Base-by-base conservation (phyloP, 2,113 vertebrate species). In the Pithys albifrons region DNA sequence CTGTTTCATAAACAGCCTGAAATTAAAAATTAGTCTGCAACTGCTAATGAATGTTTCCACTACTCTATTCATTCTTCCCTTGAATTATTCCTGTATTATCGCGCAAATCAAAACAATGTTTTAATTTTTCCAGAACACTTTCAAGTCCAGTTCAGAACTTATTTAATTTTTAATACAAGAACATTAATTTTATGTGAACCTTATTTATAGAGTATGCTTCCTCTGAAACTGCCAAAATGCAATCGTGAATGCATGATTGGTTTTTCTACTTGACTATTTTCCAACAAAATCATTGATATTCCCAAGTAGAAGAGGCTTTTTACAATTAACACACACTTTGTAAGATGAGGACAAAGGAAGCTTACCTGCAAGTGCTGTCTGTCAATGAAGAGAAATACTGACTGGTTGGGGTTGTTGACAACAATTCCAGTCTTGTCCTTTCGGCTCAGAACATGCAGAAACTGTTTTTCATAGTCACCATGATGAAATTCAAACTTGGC, bases 401-500 rank as follows among this genome's bases (percentile, higher is more conserved):
- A 99, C 99, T 99, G 98, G 99, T 98, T 99, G 94, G 98, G 98
- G 94, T 99, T 98, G 98, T 98, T 99, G 97, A 98, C 95, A 94
- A 99, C 98, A 97, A 99, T 99, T 98, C 99, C 99, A 98, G 99
- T 99, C 98, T 99, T 99, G 98, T 99, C 99, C 98, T 99, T 99
- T 96, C 99, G 99, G 98, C 99, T 98, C 98, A 99, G 98, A 97
- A 99, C 99, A 83, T 99, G 99, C 98, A 99, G 98, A 98, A 99
- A 99, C 98, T 99, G 99, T 98, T 99, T 99, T 98, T 99, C 99
- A 70, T 99, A 99, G 98, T 99, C 99, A 98, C 99, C 98, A 9
- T 99, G 99, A 98, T 99, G 99, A 99, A 99, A 99, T 96, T 99
- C 99, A 98, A 99, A 99, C 98, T 99, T 99, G 98, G 99, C 99